Conservation (phyloP, 1,140 invertebrate species). For the Euschistus heros region DNA sequence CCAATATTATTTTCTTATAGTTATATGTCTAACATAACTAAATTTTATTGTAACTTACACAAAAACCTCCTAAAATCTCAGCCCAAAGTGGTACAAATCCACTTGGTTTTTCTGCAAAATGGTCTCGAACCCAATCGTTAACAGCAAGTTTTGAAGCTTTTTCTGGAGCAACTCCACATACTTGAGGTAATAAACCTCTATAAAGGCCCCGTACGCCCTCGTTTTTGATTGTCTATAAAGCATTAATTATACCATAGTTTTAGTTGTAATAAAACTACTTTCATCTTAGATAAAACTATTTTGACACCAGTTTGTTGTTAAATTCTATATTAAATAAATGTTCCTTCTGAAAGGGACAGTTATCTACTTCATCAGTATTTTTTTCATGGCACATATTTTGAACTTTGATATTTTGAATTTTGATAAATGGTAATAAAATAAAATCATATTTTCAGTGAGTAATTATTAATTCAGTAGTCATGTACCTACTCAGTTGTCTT, state of each 20-base stretch:
- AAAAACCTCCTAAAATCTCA: constrained; percentile 85
- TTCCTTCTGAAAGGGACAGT: no score
- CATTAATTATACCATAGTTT: constrained; percentile 39
- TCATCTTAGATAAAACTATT: background rate
- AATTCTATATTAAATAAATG: no score
- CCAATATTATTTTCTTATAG: no score
- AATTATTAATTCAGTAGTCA: no score
- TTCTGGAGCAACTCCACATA: constrained; percentile 98
- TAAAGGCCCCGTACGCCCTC: constrained; percentile 93
- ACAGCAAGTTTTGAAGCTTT: constrained; percentile 98
- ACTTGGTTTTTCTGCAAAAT: constrained; percentile 73
- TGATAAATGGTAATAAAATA: no score
- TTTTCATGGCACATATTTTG: no score
- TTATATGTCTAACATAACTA: no score
- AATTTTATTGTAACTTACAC: constrained; percentile 55
- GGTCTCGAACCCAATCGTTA: constrained; percentile 92
- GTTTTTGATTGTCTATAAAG: constrained; percentile 59
- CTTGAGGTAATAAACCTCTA: constrained; percentile 85
- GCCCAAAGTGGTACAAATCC: constrained; percentile 70
- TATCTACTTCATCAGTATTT: no score
- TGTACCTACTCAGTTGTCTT: no score
- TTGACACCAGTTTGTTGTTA: no score
- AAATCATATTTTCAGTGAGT: no score
- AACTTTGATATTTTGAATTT: no score
- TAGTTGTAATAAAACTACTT: constrained; percentile 41